A percentile compares a stretch with the other conserved stretches of the same genome.
Evolutionary conservation across 2,113 vertebrate genomes (phyloP).

Genomic region (Boulengeromyrus knoepffleri): DNA sequence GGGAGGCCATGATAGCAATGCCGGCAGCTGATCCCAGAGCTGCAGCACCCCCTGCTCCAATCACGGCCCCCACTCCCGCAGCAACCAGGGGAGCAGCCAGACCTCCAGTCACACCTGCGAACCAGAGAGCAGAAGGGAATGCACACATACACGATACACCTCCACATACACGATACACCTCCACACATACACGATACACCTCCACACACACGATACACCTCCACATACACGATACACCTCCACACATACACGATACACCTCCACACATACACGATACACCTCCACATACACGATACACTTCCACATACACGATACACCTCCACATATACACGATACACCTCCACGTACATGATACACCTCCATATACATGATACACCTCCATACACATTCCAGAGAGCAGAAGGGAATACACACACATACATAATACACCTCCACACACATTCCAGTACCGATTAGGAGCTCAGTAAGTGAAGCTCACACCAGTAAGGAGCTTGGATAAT

Average conservation of each 20-base stretch:
- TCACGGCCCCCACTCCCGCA: slow-evolving; percentile 73
- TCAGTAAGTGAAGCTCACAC: background rate
- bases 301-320: background rate
- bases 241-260: too few relatives aligned
- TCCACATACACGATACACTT: too few relatives aligned
- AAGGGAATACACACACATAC: background rate
- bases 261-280: too few relatives aligned
- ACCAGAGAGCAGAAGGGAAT: background rate
- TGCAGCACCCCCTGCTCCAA: slow-evolving; percentile 86
- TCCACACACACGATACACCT: background rate
- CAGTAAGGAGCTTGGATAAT: background rate
- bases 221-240: too few relatives aligned
- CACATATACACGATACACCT: too few relatives aligned
- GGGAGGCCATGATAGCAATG: slow-evolving; percentile 86
- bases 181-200: background rate
- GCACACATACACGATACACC: background rate
- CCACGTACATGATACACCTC: background rate
- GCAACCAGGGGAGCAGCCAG: slow-evolving; percentile 88
- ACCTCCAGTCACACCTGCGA: slow-evolving; percentile 86
- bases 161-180: too few relatives aligned
- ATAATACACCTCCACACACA: background rate
- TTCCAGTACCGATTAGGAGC: background rate
- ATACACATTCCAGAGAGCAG: background rate
- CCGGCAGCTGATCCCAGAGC: slow-evolving; percentile 80
- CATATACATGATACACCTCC: background rate